Evolutionary conservation across 2,797 vertebrate species (phyloP).

Genomic region (Ara ararauna): DNA sequence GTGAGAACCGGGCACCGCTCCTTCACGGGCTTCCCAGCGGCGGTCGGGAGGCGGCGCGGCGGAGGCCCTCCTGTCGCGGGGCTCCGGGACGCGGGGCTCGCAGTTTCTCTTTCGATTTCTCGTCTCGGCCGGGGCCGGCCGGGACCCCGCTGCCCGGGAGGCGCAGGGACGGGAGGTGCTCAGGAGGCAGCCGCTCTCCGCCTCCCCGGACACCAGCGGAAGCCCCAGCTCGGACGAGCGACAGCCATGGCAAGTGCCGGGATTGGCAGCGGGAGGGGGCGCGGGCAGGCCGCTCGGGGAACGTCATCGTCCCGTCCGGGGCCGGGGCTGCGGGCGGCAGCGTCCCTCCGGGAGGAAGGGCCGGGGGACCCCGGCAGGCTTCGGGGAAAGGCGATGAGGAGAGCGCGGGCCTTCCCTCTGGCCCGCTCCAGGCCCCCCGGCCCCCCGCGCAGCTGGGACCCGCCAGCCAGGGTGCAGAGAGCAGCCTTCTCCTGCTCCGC

Average conservation of each 20-base stretch:
- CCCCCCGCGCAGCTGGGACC: background rate
- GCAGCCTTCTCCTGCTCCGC: too few relatives aligned
- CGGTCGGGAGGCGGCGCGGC: background rate
- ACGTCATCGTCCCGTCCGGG: too few relatives aligned
- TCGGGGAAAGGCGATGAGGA: background rate
- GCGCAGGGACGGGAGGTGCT: background rate
- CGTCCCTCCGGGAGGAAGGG: too few relatives aligned
- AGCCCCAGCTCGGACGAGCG: background rate
- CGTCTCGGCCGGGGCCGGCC: background rate
- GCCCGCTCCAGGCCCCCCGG: background rate
- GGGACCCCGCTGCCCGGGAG: too few relatives aligned
- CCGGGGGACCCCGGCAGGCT: too few relatives aligned
- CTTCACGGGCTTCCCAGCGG: too few relatives aligned
- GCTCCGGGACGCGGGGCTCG: background rate
- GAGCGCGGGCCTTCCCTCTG: background rate
- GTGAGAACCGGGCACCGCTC: accelerated
- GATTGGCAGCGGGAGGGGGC: too few relatives aligned
- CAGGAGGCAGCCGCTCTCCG: background rate
- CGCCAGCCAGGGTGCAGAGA: too few relatives aligned
- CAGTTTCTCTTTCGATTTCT: background rate
- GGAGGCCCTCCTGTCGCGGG: too few relatives aligned
- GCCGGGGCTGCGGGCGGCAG: background rate
- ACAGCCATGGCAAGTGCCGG: background rate
- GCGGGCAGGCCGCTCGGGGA: background rate
- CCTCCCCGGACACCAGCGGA: background rate